Base-by-base conservation (phyloP, 2,888 invertebrate genomes). In the Pilophorus perplexus region DNA sequence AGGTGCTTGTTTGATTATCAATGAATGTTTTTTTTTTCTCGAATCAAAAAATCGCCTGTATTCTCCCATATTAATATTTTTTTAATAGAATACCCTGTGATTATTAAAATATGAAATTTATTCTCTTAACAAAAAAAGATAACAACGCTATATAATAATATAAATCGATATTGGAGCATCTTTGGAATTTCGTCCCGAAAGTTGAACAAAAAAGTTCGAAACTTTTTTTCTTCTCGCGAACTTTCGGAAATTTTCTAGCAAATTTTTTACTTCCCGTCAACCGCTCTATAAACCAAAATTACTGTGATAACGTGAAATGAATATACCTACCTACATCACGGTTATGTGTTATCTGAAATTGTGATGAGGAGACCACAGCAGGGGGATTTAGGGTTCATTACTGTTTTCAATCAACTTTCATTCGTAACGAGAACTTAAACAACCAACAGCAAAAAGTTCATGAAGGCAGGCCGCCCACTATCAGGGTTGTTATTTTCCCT, bases 11-110 rank as follows among this genome's bases (percentile, higher is more conserved):
- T 69, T 69, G 69, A 69, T 69, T 69, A 69, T 69, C 69, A 67
- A 66, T 68, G 64, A 46, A 69, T 68, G 62, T 57, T 60, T n/a
- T n/a, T n/a, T n/a, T n/a, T n/a, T n/a, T n/a, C 22, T 60, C 62
- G 57, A 68, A 68, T 67, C 60, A 68, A 64, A 69, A 60, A 68
- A 69, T 69, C 67, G 69, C 70, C 71, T 68, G 70, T 70, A 69
- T 70, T 68, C 65, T 68, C 67, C 67, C 64, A 59, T 64, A 25
- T 67, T 48, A 40, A 14, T 57, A 14, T 52, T 64, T 54, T 67
- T 68, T 68, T 59, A 66, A 71, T 69, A 71, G 67, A 69, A 71
- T 71, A 71, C 71, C 71, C 71, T 71, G 71, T 71, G 67, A 69
- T 69, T 70, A 70, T 71, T 67, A 70, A 71, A 71, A 71, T 68